Evolutionary conservation across 2,797 vertebrate species (phyloP), one percentile per base, ranked within the genome.

Genomic region (Hemibagrus guttatus): DNA sequence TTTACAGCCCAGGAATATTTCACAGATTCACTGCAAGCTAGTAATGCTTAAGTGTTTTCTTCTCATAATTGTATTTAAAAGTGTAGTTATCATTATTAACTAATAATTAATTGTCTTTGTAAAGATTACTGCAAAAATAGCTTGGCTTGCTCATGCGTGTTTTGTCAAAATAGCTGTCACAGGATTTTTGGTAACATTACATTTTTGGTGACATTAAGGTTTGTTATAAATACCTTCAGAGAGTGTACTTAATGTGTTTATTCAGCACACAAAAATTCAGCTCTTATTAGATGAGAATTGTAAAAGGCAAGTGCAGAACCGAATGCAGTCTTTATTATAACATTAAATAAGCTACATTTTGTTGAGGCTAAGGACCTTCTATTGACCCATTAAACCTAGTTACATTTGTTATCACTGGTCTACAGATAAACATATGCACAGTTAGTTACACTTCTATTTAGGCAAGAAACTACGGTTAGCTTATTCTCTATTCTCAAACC

Each of bases 271-370:
- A 17, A 31, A 78, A 58, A 21, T 31, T 35, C 3, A 58, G 35
- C 52, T 21, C 14, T 54, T 16, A 56, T 7, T 56, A 12, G 28
- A 49, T 49, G 12, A 79, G 26, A 61, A 80, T 2, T 42, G 14
- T 19, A 17, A 61, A n/a, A 81, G 6, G 31, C 2, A 31, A 46
- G 58, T 46, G 78, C 23, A 81, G 28, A 79, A 58, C 17, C 52
- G 35, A 79, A 35, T 35, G 4, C 11, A 58, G 9, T 58, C 17
- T 28, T 63, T 81, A 80, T 80, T 42, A 59, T 80, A 12, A 59
- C 19, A 80, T 26, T 80, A 59, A 59, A 56, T 76, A 76, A 76
- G n/a, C n/a, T 31, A 76, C 21, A 39, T 39, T 61, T 59, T 39
- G 21, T 61, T 80, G 21, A 54, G 56, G 39, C 39, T 39, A 26